These are phyloP conservation scores for Phoebastria nigripes DNA, from an alignment of 2,797 vertebrate genomes.

Conservation along the genomic window DNA sequence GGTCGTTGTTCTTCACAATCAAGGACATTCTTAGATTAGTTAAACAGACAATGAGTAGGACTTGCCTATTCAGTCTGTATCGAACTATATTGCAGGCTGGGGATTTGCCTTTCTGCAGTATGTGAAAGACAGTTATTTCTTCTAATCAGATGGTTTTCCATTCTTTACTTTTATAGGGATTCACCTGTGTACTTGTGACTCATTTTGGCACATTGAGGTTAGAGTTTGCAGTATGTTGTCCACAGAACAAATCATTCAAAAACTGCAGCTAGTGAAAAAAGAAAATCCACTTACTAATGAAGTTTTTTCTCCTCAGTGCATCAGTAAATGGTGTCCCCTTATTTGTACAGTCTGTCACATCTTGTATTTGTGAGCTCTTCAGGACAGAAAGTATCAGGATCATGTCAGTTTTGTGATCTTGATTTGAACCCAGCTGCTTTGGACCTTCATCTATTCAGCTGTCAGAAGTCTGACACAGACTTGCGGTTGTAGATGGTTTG, in stretches of 20 bases:
- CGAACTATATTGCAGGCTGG: fast-evolving
- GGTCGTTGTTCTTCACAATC: background rate
- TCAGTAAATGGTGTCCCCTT: background rate
- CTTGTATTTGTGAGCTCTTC: background rate
- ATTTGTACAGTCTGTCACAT: background rate
- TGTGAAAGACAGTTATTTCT: background rate
- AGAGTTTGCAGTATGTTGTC: background rate
- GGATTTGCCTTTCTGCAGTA: background rate
- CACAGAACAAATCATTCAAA: background rate
- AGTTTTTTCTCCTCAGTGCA: background rate
- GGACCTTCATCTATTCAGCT: background rate
- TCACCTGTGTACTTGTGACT: background rate
- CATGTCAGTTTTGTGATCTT: background rate
- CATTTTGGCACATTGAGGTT: background rate
- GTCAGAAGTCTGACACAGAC: background rate
- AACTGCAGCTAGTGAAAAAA: background rate
- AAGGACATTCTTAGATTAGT: background rate
- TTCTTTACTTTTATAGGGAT: background rate
- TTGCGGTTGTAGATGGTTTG: background rate
- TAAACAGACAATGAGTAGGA: background rate
- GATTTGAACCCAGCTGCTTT: background rate
- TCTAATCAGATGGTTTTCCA: background rate
- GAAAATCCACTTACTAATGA: background rate
- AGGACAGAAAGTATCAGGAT: background rate
- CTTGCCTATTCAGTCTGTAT: background rate